Base-by-base conservation (phyloP, 1,140 invertebrate species). In the Papilio aristodemus region DNA sequence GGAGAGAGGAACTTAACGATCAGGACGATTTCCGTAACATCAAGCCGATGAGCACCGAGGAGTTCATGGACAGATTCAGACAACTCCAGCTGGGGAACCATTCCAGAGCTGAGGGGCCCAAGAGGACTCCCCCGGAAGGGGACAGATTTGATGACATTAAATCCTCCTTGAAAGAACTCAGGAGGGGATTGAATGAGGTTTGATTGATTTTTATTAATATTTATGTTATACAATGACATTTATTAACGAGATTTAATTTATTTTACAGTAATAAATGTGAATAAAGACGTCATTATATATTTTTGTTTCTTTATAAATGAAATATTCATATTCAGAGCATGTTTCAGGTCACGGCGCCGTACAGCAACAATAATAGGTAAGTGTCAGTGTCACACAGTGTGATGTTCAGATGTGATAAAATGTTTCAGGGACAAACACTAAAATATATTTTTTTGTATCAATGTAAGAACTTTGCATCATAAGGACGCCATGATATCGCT, bases 141-240 rank as follows among this genome's bases (percentile, higher is more conserved):
- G 79, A 89, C 43, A 70, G 86, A 19, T 87, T 87, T 70, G 83
- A 76, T 54, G 79, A 84, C 73, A 89, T 89, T 70, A 87, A 86
- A 74, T 79, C 78, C 7, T 87, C 85, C 0, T 58, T 89, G 50
- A 72, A 78, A 66, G 85, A 87, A 58, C 71, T 87, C 11, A 57
- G 87, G 11, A 67, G 85, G 1, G 85, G 84, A 8, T 68, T 87
- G 38, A 87, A 87, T 66, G 87, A 86, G 83, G 87, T 86, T 11
- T 11, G 46, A 4, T 22, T 46, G 8, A 60, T 5, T 66, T 66
- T 11, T 46, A 8, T n/a, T 38, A 37, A 4, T 8, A 10, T n/a
- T 38, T 22, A 0, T n/a, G n/a, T n/a, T n/a, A n/a, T n/a, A n/a
- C n/a, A n/a, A n/a, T n/a, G n/a, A n/a, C n/a, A n/a, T n/a, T n/a